These are phyloP conservation scores for Congeria kusceri DNA, from an alignment of 2,888 invertebrate species.

Conservation along the genomic window DNA sequence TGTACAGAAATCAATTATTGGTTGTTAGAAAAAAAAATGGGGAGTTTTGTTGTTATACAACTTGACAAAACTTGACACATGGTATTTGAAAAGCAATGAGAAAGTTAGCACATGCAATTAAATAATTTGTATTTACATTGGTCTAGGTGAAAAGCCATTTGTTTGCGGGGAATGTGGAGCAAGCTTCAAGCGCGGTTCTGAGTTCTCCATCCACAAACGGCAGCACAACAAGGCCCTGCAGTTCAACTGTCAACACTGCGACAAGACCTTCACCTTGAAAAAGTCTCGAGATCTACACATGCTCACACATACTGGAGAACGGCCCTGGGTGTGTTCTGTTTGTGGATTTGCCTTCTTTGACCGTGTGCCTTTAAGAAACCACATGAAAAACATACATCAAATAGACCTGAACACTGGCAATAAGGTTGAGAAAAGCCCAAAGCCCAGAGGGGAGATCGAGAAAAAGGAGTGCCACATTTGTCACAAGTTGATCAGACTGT, in stretches of 20 bases:
- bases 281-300: background rate
- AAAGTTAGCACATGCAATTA: no score
- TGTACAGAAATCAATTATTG: no score
- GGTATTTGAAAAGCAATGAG: no score
- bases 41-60: no score
- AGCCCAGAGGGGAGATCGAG: background rate
- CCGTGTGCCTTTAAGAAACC: background rate
- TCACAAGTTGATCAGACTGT: background rate
- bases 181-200: background rate
- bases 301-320: background rate
- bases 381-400: background rate
- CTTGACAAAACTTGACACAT: no score
- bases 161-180: background rate
- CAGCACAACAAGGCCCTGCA: background rate
- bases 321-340: background rate
- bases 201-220: constrained; percentile 8
- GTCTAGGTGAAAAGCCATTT: constrained; percentile 2
- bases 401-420: background rate
- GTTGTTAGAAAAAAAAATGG: no score
- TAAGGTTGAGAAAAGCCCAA: background rate
- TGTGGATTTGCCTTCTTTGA: constrained; percentile 2
- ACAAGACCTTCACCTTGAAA: background rate
- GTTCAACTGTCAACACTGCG: background rate
- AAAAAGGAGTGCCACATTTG: background rate
- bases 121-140: no score